Evolutionary conservation across 2,113 vertebrate species (phyloP), one percentile per base, ranked within the genome.

Genomic region (Zonotrichia leucophrys): DNA sequence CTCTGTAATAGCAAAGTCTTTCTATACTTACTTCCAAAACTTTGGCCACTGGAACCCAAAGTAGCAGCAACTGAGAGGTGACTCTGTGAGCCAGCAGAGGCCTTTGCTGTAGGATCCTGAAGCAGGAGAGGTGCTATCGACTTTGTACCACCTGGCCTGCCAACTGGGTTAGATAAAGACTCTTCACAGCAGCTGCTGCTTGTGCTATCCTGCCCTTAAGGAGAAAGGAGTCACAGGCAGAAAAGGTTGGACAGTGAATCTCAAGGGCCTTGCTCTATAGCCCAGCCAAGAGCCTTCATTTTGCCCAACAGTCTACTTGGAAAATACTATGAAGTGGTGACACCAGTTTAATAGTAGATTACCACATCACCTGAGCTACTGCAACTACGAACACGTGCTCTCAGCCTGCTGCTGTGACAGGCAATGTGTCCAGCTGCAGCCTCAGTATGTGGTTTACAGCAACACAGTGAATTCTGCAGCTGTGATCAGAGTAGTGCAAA

Each of bases 21-120:
- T 66, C 49, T 28, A 6, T 74, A 73, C 69, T 90, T 96, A 99
- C 99, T 98, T 98, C 94, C 95, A 80, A 85, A 97, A 83, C 67
- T 59, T 25, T 96, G 96, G 31, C 91, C 25, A 63, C 96, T 95
- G 58, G 96, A 79, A 55, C 46, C 76, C 53, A 97, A 72, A 67
- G 97, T 35, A 66, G 89, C 83, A 58, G 93, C 30, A 30, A 95
- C 85, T 17, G 76, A 90, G 12, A 47, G 21, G 22, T 52, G 80
- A 59, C 59, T n/a, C 7, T 39, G 64, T 25, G 64, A 89, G 60
- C 33, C 64, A 72, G 83, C 85, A 67, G 86, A 59, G 11, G 59
- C 46, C 9, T 49, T 46, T 56, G 76, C 69, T 72, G 73, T 24
- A 46, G 88, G 58, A 59, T 95, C 96, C 37, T 73, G 92, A 35